Base-by-base conservation (phyloP, 2,888 invertebrate species). In the Spatulosminthurus flaviceps region DNA sequence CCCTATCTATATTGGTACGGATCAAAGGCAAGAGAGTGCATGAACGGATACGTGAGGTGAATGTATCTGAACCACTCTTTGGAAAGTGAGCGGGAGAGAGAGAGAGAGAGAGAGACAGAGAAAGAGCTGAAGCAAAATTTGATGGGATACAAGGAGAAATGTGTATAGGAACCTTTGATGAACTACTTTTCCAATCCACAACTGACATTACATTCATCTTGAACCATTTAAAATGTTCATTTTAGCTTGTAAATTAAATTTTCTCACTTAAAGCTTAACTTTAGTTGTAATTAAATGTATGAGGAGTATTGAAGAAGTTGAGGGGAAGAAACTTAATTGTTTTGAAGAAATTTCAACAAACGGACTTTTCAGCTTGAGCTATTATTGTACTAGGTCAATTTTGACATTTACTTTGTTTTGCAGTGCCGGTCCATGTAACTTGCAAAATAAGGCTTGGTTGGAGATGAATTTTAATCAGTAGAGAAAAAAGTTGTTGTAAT, bases 1-100 rank as follows among this genome's bases (percentile, higher is more conserved):
- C 99, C 98, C 60, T 98, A 97, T 89, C 92, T 99, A 84, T 99
- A 97, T 89, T 96, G 97, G 97, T 97, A 89, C 92, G 90, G 51
- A 71, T 67, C 28, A 51, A 60, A 70, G 66, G 24, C 26, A 61
- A 28, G 60, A 66, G 29, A 78, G 64, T 24, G 42, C 22, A 21
- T 67, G 64, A 73, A n/a, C 60, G 74, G 26, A 66, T 61, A 76
- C 66, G 75, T 66, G 66, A 76, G 41, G 42, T 41, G 75, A 66
- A 76, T 76, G 75, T 64, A 64, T 64, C 64, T 64, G 19, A 51
- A 51, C 51, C 34, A 34, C 4, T 34, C 34, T 34, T 34, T 9
- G 34, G 34, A 4, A 34, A 34, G 51, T 11, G 16, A 51, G 51
- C 5, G 51, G 16, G 19, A 51, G 51, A 51, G 51, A 19, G 16